Evolutionary conservation across 1,140 invertebrate species (phyloP), one percentile per base, ranked within the genome.

Genomic region (Anastrepha obliqua): DNA sequence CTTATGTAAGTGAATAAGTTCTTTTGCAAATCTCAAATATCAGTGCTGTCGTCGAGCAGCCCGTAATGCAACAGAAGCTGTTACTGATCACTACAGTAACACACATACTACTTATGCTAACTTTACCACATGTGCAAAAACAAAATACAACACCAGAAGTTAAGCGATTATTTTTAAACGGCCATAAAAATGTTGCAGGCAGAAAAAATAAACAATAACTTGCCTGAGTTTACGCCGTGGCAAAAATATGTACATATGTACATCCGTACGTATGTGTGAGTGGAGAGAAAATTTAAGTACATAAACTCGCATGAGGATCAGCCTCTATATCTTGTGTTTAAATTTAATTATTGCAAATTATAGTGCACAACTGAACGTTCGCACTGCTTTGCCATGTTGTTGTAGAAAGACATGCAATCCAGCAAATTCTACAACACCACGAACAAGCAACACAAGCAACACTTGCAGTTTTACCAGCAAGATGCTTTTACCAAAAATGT

Each of bases 331-430:
- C 47, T 55, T 3, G 74, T 58, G 47, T 81, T 81, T 81, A 81
- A 81, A 81, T 55, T 81, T 81, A 81, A 81, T 81, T 81, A 81
- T 55, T 81, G 74, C 74, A 81, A 81, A 81, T 81, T 81, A 81
- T 58, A 81, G 74, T 81, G 74, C 44, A 29, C 15, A 81, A 81
- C 47, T 55, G 74, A 51, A 55, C 42, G 42, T 70, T 70, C 39
- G 67, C 42, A 47, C 67, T 44, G 6, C 67, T 20, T n/a, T 11
- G 42, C 74, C 51, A 81, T 47, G 67, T 70, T 29, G 74, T 81
- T 44, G 74, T 47, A 81, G 55, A 15, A 81, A 20, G 74, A 55
- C 74, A 81, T 81, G 74, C 74, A 15, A 81, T 81, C 74, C 74
- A 81, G 47, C 74, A 55, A n/a, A 29, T 29, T 29, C 29, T 29